Evolutionary conservation across 2,888 invertebrate species (phyloP).

Genomic region (Hemithea aestivaria): DNA sequence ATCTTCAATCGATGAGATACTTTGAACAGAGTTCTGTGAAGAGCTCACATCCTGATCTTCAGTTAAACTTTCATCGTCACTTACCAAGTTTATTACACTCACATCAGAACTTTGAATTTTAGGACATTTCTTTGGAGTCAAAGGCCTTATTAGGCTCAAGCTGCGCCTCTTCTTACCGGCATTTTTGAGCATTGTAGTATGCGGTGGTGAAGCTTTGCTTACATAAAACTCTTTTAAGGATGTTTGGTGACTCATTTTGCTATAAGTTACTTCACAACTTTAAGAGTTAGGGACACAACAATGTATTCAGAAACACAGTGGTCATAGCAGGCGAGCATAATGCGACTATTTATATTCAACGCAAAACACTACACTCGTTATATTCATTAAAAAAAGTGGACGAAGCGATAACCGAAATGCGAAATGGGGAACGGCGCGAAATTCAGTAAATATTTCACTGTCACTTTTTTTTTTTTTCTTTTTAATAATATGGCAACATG

Average conservation of each 20-base stretch:
- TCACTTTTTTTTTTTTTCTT: too few relatives aligned
- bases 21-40: conserved; percentile 7
- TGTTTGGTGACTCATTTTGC: neutral
- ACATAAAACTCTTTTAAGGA: conserved; percentile 11
- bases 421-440: too few relatives aligned
- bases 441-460: too few relatives aligned
- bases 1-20: conserved; percentile 10
- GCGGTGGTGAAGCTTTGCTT: conserved; percentile 5
- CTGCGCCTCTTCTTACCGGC: conserved; percentile 35
- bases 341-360: too few relatives aligned
- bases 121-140: conserved; percentile 31
- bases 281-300: too few relatives aligned
- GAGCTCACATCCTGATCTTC: conserved; percentile 3
- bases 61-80: conserved; percentile 41
- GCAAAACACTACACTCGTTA: too few relatives aligned
- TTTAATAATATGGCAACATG: too few relatives aligned
- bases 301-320: too few relatives aligned
- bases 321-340: too few relatives aligned
- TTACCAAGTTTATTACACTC: conserved; percentile 40
- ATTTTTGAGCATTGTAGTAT: conserved; percentile 7
- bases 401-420: too few relatives aligned
- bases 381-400: too few relatives aligned
- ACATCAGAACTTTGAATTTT: conserved; percentile 22
- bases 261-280: too few relatives aligned
- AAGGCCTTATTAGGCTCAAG: conserved; percentile 34